These are phyloP conservation scores for Diploptera punctata DNA, from an alignment of 2,888 invertebrate genomes.

Conservation along the genomic window DNA sequence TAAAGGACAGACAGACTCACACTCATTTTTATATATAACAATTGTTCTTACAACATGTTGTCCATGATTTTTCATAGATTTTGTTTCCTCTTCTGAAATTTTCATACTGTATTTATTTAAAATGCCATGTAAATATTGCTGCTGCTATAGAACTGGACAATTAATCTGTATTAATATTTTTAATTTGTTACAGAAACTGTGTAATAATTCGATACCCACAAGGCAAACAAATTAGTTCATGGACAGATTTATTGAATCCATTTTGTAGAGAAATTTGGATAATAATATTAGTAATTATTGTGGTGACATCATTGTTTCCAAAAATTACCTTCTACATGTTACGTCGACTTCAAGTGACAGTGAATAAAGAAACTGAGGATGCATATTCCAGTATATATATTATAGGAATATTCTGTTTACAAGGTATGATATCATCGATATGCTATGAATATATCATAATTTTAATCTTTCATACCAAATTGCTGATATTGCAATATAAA, in stretches of 20 bases:
- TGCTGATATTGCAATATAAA: too few species aligned
- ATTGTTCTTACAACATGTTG: too few species aligned
- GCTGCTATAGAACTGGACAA: background rate
- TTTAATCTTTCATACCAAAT: too few species aligned
- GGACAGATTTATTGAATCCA: background rate
- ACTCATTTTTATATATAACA: too few species aligned
- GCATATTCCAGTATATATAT: background rate
- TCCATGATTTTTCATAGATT: too few species aligned
- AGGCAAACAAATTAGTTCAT: background rate
- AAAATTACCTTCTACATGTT: too few species aligned
- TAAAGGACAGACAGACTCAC: too few species aligned
- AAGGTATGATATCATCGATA: too few species aligned
- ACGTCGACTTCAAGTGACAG: too few species aligned
- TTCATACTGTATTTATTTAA: too few species aligned
- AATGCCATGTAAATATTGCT: background rate
- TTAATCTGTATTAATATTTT: background rate
- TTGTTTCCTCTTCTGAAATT: too few species aligned
- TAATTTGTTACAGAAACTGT: constrained; percentile 8
- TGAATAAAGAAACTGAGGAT: background rate
- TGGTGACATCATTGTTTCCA: background rate
- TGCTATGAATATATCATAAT: too few species aligned
- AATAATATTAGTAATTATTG: background rate
- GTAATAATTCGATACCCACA: background rate
- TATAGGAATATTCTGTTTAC: background rate
- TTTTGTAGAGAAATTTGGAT: background rate